Conservation (phyloP, 2,113 vertebrate species). For the Etheostoma cragini region DNA sequence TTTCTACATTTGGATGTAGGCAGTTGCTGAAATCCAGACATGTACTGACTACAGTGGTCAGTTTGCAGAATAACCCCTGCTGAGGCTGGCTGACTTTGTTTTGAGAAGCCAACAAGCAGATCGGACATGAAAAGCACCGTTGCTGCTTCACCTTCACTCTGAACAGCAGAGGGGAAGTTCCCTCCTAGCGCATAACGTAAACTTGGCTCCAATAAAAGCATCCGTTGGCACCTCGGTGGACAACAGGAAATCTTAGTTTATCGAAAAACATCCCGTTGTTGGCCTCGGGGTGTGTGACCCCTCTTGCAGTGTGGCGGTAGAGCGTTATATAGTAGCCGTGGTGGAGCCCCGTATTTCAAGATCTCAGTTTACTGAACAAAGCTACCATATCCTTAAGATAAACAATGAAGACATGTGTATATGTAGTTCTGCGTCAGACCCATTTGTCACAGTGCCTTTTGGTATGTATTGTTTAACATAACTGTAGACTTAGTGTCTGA, state of each 20-base stretch:
- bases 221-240: slow-evolving; percentile 85
- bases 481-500: slow-evolving; percentile 25
- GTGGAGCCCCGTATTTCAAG: slow-evolving; percentile 57
- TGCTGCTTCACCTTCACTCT: slow-evolving; percentile 42
- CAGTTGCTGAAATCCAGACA: slow-evolving; percentile 4
- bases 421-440: slow-evolving; percentile 51
- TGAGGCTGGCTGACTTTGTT: slow-evolving; percentile 50
- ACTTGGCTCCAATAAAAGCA: slow-evolving; percentile 86
- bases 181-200: slow-evolving; percentile 80
- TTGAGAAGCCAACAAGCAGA: slow-evolving; percentile 56
- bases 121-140: slow-evolving; percentile 68
- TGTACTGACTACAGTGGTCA: slow-evolving; percentile 8
- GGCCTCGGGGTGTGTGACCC: slow-evolving; percentile 66
- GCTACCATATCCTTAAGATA: slow-evolving; percentile 56
- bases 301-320: slow-evolving; percentile 15
- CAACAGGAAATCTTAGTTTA: slow-evolving; percentile 86
- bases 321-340: slow-evolving; percentile 42
- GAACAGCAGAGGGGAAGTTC: slow-evolving; percentile 74
- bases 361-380: slow-evolving; percentile 57
- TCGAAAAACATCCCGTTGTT: slow-evolving; percentile 80
- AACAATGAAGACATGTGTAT: slow-evolving; percentile 60
- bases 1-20: slow-evolving; percentile 16
- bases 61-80: slow-evolving; percentile 36
- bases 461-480: slow-evolving; percentile 65
- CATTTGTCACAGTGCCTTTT: slow-evolving; percentile 39